Evolutionary conservation across 2,888 invertebrate species (phyloP).

Genomic region (Marronus borbonicus): DNA sequence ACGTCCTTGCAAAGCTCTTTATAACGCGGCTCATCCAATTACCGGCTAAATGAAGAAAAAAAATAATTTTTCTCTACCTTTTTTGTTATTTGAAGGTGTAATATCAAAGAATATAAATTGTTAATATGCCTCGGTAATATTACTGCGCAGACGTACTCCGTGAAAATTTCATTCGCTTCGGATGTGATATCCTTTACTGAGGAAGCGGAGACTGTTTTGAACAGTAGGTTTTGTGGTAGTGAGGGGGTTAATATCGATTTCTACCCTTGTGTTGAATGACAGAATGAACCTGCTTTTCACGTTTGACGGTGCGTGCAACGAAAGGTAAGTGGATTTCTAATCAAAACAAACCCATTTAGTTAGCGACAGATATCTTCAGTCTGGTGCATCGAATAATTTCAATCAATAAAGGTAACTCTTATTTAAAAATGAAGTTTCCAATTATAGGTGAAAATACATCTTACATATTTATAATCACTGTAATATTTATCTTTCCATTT

Average conservation of each 20-base stretch:
- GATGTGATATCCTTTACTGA: slow-evolving; percentile 51
- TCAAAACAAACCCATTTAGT: not conserved
- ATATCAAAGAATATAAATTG: slow-evolving; percentile 25
- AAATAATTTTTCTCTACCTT: not conserved
- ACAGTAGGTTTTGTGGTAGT: slow-evolving; percentile 57
- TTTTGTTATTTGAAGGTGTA: not conserved
- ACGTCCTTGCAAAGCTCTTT: too few relatives aligned
- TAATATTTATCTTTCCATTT: not conserved
- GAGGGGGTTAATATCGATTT: slow-evolving; percentile 57
- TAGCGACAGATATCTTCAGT: not conserved
- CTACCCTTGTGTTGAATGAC: slow-evolving; percentile 20
- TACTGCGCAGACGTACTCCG: slow-evolving; percentile 54
- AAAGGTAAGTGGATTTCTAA: slow-evolving; percentile 32
- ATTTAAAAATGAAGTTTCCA: not conserved
- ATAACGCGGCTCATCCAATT: too few relatives aligned
- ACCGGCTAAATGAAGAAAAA: too few relatives aligned
- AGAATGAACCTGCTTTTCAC: slow-evolving; percentile 20
- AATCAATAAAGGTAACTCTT: slow-evolving; percentile 33
- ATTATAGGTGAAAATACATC: not conserved
- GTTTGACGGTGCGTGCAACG: not conserved
- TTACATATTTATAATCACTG: too few relatives aligned
- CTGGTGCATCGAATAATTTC: not conserved
- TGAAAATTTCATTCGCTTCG: slow-evolving; percentile 48
- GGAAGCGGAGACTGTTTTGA: slow-evolving; percentile 39
- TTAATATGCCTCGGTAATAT: slow-evolving; percentile 32